Conservation (phyloP, 2,888 invertebrate genomes). For the Serrognathus titanus region DNA sequence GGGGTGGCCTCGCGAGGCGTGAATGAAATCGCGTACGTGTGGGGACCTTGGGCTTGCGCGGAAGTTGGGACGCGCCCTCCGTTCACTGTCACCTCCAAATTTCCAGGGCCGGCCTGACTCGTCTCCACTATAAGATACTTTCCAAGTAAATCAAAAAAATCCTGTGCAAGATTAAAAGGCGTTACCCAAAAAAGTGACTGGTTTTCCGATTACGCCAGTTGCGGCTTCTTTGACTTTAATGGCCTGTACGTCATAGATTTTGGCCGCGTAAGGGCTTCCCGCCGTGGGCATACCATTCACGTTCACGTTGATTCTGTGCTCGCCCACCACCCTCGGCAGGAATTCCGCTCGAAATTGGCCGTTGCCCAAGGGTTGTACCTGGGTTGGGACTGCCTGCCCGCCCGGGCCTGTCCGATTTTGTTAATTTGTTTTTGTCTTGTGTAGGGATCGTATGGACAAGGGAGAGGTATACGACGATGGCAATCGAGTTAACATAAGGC, state of each 20-base stretch:
- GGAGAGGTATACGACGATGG: neutral
- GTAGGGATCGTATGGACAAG: slow-evolving; percentile 2
- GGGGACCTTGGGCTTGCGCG: slow-evolving; percentile 94
- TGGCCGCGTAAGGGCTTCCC: slow-evolving; percentile 91
- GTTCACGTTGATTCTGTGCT: slow-evolving; percentile 84
- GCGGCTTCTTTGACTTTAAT: slow-evolving; percentile 92
- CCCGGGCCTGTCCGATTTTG: slow-evolving; percentile 71
- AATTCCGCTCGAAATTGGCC: slow-evolving; percentile 88
- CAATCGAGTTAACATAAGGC: neutral
- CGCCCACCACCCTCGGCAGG: slow-evolving; percentile 85
- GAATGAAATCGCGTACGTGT: slow-evolving; percentile 95
- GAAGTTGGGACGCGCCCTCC: slow-evolving; percentile 96
- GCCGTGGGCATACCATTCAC: slow-evolving; percentile 79
- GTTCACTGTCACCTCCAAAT: slow-evolving; percentile 97
- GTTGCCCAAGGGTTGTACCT: slow-evolving; percentile 79
- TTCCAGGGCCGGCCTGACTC: slow-evolving; percentile 96
- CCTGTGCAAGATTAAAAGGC: neutral
- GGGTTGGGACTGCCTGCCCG: slow-evolving; percentile 85
- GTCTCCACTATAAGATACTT: slow-evolving; percentile 74
- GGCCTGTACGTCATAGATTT: slow-evolving; percentile 91
- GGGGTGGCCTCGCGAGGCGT: slow-evolving; percentile 87
- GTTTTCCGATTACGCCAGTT: slow-evolving; percentile 82
- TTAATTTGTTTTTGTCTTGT: neutral
- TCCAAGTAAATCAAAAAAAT: neutral
- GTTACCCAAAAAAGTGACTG: slow-evolving; percentile 84